Conservation (phyloP, 2,888 invertebrate species). For the Vanessa cardui region DNA sequence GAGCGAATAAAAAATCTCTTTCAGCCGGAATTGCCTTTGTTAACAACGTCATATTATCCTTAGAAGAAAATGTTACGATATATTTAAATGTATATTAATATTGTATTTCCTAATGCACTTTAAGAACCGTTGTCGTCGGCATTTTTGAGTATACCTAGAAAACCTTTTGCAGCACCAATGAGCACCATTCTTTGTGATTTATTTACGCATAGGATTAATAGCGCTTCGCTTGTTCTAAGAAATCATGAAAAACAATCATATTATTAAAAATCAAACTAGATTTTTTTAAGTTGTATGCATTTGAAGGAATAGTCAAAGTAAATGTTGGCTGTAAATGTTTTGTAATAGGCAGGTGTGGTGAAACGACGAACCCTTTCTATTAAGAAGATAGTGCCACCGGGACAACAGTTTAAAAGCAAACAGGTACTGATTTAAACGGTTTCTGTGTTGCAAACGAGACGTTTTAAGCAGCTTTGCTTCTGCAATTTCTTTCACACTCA, state of each 20-base stretch:
- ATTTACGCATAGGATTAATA: too few relatives aligned
- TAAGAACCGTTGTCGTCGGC: background rate
- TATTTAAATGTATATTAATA: background rate
- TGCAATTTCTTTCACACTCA: background rate
- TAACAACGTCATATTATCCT: background rate
- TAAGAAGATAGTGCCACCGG: slow-evolving; percentile 55
- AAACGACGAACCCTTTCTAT: slow-evolving; percentile 78
- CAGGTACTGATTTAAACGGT: slow-evolving; percentile 22
- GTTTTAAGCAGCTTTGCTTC: slow-evolving; percentile 12
- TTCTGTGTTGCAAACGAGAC: background rate
- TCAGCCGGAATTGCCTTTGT: slow-evolving; percentile 9
- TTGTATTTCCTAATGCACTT: background rate
- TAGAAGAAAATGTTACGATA: background rate
- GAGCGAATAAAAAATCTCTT: slow-evolving; percentile 5
- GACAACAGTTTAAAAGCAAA: slow-evolving; percentile 29
- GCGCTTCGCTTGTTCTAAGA: too few relatives aligned
- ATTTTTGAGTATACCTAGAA: too few relatives aligned
- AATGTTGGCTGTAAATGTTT: slow-evolving; percentile 41
- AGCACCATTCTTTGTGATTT: too few relatives aligned
- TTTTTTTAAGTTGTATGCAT: background rate
- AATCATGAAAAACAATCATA: too few relatives aligned
- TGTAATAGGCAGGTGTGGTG: slow-evolving; percentile 69
- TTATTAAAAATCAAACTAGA: background rate
- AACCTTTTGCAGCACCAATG: too few relatives aligned
- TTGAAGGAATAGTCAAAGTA: slow-evolving; percentile 13